Percentiles rank a stretch among this genome's conserved stretches.
Evolutionary conservation across 1,140 invertebrate species (phyloP).

Genomic region (Diachasma alloeum): DNA sequence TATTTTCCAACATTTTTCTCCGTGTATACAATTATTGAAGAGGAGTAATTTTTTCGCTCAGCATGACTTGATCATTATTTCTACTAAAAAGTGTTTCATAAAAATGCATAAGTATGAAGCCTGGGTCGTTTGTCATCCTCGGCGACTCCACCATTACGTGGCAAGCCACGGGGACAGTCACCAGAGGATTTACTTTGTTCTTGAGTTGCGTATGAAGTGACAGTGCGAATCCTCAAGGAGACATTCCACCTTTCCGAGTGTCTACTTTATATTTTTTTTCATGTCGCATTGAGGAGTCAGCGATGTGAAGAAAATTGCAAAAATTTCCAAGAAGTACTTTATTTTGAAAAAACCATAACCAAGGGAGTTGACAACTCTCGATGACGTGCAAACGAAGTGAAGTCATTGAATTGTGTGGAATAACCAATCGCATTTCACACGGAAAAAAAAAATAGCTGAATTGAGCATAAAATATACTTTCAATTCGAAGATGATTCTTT

Average conservation of each 20-base stretch:
- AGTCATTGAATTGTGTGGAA: too few species aligned
- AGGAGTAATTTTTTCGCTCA: neutral
- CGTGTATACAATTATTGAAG: too few species aligned
- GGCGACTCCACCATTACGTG: neutral
- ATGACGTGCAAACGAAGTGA: too few species aligned
- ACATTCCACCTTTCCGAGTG: neutral
- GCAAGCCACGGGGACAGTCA: neutral
- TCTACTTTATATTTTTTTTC: neutral
- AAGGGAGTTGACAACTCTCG: neutral
- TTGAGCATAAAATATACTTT: too few species aligned
- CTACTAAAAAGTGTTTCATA: neutral
- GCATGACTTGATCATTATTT: neutral
- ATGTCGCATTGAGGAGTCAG: neutral
- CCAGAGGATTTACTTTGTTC: constrained; percentile 26
- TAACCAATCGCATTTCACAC: too few species aligned
- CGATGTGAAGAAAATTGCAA: neutral
- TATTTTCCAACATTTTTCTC: too few species aligned
- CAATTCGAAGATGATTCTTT: too few species aligned
- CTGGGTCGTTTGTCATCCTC: constrained; percentile 22
- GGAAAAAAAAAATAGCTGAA: too few species aligned
- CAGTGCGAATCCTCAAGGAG: constrained; percentile 13
- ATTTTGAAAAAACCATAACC: neutral
- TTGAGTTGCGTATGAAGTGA: constrained; percentile 23
- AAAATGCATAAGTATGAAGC: neutral
- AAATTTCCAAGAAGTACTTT: neutral